A percentile compares a stretch with the other conserved stretches of the same genome.
Evolutionary conservation across 2,888 invertebrate genomes (phyloP).

Genomic region (Pegoplata infirma): DNA sequence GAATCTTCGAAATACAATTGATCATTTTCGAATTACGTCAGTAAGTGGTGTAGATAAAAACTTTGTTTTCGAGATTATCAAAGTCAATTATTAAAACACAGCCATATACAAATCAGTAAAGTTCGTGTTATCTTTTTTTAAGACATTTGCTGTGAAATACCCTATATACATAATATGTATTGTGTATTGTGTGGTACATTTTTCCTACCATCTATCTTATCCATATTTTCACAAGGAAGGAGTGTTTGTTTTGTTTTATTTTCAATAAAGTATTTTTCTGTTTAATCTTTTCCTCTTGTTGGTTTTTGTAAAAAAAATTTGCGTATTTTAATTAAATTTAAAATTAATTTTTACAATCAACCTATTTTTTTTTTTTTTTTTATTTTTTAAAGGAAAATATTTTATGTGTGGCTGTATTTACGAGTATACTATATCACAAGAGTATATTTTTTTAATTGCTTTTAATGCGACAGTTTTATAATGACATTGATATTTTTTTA

Average conservation of each 20-base stretch:
- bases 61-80: no score
- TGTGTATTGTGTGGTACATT: no score
- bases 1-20: no score
- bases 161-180: no score
- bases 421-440: conserved; percentile 6
- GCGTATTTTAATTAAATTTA: conserved; percentile 39
- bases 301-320: conserved; percentile 24
- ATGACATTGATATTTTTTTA: conserved; percentile 6
- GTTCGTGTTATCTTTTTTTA: no score
- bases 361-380: conserved; percentile 28
- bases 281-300: conserved; percentile 6
- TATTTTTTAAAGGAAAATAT: not conserved
- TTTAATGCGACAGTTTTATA: conserved; percentile 27
- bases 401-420: conserved; percentile 27
- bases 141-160: no score
- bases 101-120: no score
- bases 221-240: conserved; percentile 53
- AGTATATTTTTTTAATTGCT: not conserved
- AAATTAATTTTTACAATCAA: conserved; percentile 36
- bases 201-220: not conserved
- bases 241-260: conserved; percentile 42
- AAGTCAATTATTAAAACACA: no score
- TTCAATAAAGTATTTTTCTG: not conserved
- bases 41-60: no score
- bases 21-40: no score